Evolutionary conservation across 2,797 vertebrate species (phyloP).

Genomic region (Spatula clypeata): DNA sequence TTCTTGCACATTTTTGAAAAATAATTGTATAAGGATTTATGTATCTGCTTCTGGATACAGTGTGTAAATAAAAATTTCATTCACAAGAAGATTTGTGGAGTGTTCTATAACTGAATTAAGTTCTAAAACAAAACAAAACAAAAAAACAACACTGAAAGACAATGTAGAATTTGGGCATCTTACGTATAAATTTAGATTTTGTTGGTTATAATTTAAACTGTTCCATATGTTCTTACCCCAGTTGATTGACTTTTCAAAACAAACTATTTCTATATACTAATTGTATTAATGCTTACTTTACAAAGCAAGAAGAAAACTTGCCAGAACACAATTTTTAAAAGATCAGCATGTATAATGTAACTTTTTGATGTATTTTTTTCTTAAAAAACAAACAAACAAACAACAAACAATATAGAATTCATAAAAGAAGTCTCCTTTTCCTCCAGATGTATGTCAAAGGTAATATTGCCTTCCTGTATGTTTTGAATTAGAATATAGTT

Average conservation of each 20-base stretch:
- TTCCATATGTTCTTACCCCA: background rate
- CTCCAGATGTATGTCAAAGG: background rate
- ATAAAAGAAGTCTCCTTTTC: fast-evolving
- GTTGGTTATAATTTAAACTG: background rate
- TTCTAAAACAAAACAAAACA: background rate
- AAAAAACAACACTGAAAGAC: background rate
- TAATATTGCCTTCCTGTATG: background rate
- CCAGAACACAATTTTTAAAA: background rate
- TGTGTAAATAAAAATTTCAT: constrained; percentile 96
- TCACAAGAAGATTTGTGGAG: constrained; percentile 83
- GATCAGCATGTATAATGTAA: background rate
- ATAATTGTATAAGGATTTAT: constrained; percentile 95
- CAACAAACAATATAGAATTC: background rate
- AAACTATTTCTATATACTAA: background rate
- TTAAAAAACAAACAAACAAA: background rate
- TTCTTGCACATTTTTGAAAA: constrained; percentile 99
- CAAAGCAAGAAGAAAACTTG: background rate
- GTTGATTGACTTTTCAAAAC: background rate
- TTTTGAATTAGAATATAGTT: background rate
- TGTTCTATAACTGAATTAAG: constrained; percentile 12
- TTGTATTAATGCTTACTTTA: background rate
- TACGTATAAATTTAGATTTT: background rate
- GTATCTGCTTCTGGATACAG: constrained; percentile 96
- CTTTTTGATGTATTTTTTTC: background rate
- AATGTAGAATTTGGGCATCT: background rate